Percentiles rank a stretch among this genome's conserved stretches.
phyloP scores from a whole-genome alignment of 1,140 invertebrate species.

The Epicauta chinensis region DNA sequence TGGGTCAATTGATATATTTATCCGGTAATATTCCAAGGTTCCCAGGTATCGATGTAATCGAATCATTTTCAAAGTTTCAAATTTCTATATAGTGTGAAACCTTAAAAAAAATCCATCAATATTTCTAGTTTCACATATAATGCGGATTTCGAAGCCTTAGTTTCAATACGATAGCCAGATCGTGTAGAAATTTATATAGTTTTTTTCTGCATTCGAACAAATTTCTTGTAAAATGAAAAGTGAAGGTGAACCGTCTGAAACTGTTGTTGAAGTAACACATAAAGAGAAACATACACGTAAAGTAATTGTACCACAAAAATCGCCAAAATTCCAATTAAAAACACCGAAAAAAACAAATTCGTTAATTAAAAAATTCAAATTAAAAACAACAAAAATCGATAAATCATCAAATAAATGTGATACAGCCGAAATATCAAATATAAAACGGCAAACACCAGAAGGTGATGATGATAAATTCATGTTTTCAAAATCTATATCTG shows the following conservation, averaged over 20 bases:
- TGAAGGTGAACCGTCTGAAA: constrained; percentile 17
- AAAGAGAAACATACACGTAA: constrained; percentile 23
- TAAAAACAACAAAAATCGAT: constrained; percentile 14
- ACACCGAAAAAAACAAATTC: constrained; percentile 18
- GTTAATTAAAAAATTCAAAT: constrained; percentile 31
- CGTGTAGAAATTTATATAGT: background rate
- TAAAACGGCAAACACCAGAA: constrained; percentile 28
- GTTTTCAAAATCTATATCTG: constrained; percentile 32
- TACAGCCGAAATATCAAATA: background rate
- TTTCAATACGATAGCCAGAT: constrained; percentile 4
- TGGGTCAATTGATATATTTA: too few relatives aligned
- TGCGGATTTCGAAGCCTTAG: background rate
- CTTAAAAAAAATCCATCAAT: constrained; percentile 15
- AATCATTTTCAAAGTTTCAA: constrained; percentile 1
- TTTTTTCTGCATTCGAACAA: too few relatives aligned
- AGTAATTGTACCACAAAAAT: constrained; percentile 22
- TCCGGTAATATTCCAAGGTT: too few relatives aligned
- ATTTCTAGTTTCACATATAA: too few relatives aligned
- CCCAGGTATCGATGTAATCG: background rate
- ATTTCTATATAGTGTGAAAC: constrained; percentile 11
- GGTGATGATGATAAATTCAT: constrained; percentile 27
- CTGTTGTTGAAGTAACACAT: constrained; percentile 5
- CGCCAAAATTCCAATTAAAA: constrained; percentile 21
- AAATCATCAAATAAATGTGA: too few relatives aligned
- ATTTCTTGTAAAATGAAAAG: constrained; percentile 35